Base-by-base conservation (phyloP, 2,888 invertebrate genomes). In the Orthosia gracilis region DNA sequence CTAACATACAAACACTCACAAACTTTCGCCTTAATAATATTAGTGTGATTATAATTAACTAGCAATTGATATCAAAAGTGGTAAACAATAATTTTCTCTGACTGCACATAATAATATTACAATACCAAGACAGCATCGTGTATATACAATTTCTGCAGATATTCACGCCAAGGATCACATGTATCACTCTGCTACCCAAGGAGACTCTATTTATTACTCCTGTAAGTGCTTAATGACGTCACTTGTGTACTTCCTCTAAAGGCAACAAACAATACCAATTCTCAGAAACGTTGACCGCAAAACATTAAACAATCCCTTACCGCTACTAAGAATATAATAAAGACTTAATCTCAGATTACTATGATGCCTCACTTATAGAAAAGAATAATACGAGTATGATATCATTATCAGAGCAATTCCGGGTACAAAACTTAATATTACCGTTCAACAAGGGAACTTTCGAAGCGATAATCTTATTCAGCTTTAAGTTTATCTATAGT, bases 271-370 rank as follows among this genome's bases (percentile, higher is more conserved):
- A n/a, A n/a, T n/a, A n/a, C n/a, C n/a, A n/a, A n/a, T 47, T 47
- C 31, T 12, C n/a, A 47, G 21, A 18, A 57, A 58, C 26, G 5
- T 47, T n/a, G 23, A 12, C 23, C 15, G 5, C 15, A 57, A 50
- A 12, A 47, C 4, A 47, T 45, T 17, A 47, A 59, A 47, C 18
- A 47, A 45, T 21, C 3, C 21, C 57, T 50, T 57, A 74, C 26
- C 2, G 57, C n/a, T 45, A 57, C 50, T 74, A 50, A 57, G 26
- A 73, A 52, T 58, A 58, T 23, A 52, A 57, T 31, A 50, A 31
- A 74, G 45, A 50, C 18, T 63, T n/a, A 13, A 49, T 23, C 40
- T 7, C 49, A 55, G 55, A 74, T 65, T 65, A 73, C 55, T n/a
- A 55, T 54, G 23, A 23, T 47, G 12, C 26, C 21, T 67, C 45